Evolutionary conservation across 2,797 vertebrate species (phyloP).

Genomic region (Xiphophorus birchmanni): DNA sequence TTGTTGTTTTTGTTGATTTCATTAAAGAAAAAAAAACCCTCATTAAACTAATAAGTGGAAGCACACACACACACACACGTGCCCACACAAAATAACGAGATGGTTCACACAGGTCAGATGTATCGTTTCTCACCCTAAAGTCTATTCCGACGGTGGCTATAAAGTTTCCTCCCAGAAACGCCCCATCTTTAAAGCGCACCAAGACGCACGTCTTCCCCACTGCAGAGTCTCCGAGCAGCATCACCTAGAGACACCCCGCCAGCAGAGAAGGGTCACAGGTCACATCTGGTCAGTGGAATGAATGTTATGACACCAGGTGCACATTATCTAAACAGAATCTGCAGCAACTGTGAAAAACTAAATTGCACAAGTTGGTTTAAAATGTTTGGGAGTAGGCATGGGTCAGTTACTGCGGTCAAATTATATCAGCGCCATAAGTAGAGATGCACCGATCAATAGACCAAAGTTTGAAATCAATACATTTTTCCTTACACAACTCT

Average conservation of each 20-base stretch:
- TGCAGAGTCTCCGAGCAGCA: conserved; percentile 97
- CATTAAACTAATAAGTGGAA: not conserved
- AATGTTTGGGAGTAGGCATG: not conserved
- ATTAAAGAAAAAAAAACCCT: conserved; percentile 10
- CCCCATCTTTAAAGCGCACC: conserved; percentile 95
- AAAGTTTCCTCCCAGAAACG: conserved; percentile 96
- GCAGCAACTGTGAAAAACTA: not conserved
- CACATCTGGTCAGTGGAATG: conserved; percentile 13
- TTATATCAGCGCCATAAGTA: not conserved
- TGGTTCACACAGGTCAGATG: conserved; percentile 4
- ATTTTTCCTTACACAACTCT: not conserved
- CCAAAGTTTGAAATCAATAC: not conserved
- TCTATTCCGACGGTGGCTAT: conserved; percentile 99
- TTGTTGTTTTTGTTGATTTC: conserved; percentile 9
- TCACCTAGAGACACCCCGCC: conserved; percentile 86
- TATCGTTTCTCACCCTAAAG: conserved; percentile 92
- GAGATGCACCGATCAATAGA: not conserved
- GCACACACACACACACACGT: not conserved
- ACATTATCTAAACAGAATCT: not conserved
- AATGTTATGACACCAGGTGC: not conserved
- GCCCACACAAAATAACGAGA: not conserved
- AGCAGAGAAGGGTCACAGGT: conserved; percentile 54
- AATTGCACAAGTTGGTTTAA: not conserved
- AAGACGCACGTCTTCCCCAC: conserved; percentile 99
- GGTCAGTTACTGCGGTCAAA: not conserved